Percentiles rank a stretch among this genome's conserved stretches.
phyloP scores from a whole-genome alignment of 2,113 vertebrate genomes.

The Numida meleagris region DNA sequence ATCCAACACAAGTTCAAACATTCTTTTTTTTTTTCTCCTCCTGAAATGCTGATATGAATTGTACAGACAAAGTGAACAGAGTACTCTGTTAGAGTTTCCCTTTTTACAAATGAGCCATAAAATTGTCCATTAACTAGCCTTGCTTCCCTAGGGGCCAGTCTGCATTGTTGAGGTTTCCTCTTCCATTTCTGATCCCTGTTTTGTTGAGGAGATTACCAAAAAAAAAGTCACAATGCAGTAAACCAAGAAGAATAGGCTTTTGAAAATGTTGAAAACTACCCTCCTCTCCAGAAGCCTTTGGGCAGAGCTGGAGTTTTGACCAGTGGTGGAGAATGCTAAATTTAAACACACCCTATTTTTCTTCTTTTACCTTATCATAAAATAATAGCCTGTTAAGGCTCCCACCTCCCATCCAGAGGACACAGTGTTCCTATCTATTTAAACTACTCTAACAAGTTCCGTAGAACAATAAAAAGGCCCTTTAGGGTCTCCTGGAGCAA shows the following conservation, averaged over 20 bases:
- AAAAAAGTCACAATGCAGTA: constrained; percentile 37
- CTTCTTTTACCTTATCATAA: neutral
- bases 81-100: constrained; percentile 74
- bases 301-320: constrained; percentile 41
- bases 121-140: constrained; percentile 77
- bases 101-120: constrained; percentile 81
- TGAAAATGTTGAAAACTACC: constrained; percentile 54
- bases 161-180: constrained; percentile 79
- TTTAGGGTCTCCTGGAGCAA: neutral
- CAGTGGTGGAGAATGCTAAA: constrained; percentile 8
- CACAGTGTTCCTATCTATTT: neutral
- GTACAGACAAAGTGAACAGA: constrained; percentile 75
- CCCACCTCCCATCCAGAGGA: neutral
- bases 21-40: neutral
- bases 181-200: constrained; percentile 76
- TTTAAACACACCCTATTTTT: constrained; percentile 35
- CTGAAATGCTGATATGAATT: constrained; percentile 70
- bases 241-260: constrained; percentile 58
- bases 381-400: neutral
- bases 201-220: constrained; percentile 69
- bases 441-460: constrained; percentile 19
- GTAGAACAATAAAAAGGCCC: constrained; percentile 21
- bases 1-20: constrained; percentile 33
- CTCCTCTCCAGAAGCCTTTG: neutral
- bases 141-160: constrained; percentile 53